These are phyloP conservation scores for Propithecus perrieri DNA, from an alignment of 2,797 vertebrate genomes.

Conservation along the genomic window DNA sequence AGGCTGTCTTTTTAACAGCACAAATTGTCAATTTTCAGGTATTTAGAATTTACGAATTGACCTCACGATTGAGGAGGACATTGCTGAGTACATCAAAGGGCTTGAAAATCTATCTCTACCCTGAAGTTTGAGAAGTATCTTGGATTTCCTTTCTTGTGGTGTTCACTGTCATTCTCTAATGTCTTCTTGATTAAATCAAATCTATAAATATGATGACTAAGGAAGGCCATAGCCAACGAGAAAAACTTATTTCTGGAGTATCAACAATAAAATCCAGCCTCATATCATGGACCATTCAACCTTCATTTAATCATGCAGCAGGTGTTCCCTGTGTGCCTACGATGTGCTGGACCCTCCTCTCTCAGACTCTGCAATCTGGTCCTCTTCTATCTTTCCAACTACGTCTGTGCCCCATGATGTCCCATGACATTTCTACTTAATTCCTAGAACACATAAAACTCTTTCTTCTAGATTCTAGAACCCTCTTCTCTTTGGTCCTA, in stretches of 20 bases:
- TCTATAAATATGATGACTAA: too few species aligned
- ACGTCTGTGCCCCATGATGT: too few species aligned
- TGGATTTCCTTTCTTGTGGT: background rate
- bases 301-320: background rate
- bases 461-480: background rate
- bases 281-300: rapidly evolving
- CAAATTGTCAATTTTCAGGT: background rate
- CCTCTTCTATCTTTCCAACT: background rate
- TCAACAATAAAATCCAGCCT: background rate
- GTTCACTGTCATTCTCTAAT: background rate
- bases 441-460: background rate
- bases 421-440: background rate
- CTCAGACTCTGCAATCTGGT: background rate
- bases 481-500: background rate
- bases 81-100: background rate
- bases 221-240: background rate
- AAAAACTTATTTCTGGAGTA: background rate
- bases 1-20: background rate
- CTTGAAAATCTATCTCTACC: background rate
- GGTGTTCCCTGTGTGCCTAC: background rate
- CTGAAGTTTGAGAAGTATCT: background rate
- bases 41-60: background rate
- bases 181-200: background rate
- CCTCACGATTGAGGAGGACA: background rate
- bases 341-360: background rate